Percentiles rank a stretch among this genome's conserved stretches.
phyloP scores from a whole-genome alignment of 2,888 invertebrate genomes.

The Callyntrura sp. region DNA sequence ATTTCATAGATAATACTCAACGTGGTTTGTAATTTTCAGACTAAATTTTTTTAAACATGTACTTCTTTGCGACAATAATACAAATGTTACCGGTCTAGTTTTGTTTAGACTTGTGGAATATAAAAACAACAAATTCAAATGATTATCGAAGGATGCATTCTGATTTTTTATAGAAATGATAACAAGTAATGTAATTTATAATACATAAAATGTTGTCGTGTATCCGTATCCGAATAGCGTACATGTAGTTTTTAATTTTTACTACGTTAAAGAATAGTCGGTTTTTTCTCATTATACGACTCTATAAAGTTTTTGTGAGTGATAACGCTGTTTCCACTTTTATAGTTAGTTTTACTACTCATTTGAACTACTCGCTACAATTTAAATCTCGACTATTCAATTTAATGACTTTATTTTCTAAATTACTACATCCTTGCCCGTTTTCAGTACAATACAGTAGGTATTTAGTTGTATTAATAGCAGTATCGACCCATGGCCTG shows the following conservation, averaged over 20 bases:
- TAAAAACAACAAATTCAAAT: conserved; percentile 12
- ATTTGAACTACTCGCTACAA: conserved; percentile 55
- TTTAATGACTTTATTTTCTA: conserved; percentile 57
- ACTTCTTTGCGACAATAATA: conserved; percentile 52
- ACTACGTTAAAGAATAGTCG: conserved; percentile 31
- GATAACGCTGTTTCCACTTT: neutral
- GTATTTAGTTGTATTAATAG: conserved; percentile 5
- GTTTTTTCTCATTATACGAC: neutral
- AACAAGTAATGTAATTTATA: neutral
- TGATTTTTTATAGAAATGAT: neutral
- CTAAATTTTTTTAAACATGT: conserved; percentile 57
- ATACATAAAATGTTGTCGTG: neutral
- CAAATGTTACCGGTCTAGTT: conserved; percentile 51
- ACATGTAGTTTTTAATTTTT: neutral
- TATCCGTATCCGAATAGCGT: conserved; percentile 16
- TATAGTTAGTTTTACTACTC: conserved; percentile 14
- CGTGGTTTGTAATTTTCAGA: conserved; percentile 76
- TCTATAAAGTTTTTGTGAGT: conserved; percentile 30
- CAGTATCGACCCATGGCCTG: conserved; percentile 53
- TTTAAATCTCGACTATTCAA: conserved; percentile 58
- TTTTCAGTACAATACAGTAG: conserved; percentile 49
- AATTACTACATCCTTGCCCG: conserved; percentile 39
- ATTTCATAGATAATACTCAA: conserved; percentile 72
- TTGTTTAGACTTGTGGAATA: conserved; percentile 23
- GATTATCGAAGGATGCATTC: neutral